Conservation (phyloP, 2,797 vertebrate genomes). For the Acipenser ruthenus region DNA sequence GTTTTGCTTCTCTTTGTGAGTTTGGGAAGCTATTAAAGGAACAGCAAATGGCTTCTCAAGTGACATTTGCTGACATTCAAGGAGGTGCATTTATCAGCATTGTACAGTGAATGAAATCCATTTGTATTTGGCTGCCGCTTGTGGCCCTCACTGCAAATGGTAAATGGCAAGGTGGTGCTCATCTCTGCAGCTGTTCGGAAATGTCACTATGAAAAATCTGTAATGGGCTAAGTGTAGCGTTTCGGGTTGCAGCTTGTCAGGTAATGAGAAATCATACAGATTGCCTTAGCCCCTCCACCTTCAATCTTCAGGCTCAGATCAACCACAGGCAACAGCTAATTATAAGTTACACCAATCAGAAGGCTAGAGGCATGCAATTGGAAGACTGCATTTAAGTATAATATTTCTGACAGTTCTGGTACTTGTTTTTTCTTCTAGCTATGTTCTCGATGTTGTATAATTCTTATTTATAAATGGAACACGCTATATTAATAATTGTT, state of each 20-base stretch:
- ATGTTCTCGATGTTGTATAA: conserved; percentile 30
- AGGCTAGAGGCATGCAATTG: conserved; percentile 66
- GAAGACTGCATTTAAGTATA: conserved; percentile 71
- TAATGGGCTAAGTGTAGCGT: conserved; percentile 99
- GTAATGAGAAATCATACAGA: conserved; percentile 87
- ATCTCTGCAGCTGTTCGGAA: conserved; percentile 84
- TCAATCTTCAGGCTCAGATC: conserved; percentile 58
- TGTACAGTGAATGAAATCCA: conserved; percentile 84
- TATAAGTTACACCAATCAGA: conserved; percentile 85
- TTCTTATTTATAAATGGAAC: conserved; percentile 24
- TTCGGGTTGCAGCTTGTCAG: conserved; percentile 97
- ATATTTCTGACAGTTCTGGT: conserved; percentile 32
- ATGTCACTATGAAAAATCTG: conserved; percentile 94
- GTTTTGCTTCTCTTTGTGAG: conserved; percentile 77
- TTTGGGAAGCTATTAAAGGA: conserved; percentile 81
- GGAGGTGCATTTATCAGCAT: conserved; percentile 95
- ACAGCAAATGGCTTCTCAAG: conserved; percentile 94
- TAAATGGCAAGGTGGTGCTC: conserved; percentile 84
- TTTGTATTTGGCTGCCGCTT: conserved; percentile 85
- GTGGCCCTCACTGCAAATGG: conserved; percentile 81
- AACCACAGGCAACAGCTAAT: conserved; percentile 86
- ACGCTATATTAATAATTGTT: conserved; percentile 45
- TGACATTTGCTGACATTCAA: conserved; percentile 99
- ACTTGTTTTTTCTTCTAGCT: conserved; percentile 31
- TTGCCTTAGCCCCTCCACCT: conserved; percentile 58